phyloP scores from a whole-genome alignment of 2,113 vertebrate species.

The Lepus europaeus region DNA sequence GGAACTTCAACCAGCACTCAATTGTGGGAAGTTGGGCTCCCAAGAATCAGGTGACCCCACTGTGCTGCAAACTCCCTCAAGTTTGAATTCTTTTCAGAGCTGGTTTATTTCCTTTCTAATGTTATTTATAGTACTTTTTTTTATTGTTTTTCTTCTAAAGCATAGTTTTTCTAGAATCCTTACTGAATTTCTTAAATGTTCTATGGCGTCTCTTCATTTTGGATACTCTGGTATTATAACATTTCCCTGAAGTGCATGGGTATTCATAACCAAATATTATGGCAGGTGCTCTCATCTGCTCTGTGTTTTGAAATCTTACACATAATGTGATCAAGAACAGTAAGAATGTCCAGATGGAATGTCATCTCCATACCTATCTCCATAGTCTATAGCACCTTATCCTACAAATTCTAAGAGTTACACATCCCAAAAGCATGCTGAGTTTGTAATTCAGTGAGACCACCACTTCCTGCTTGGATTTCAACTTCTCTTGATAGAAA shows the following conservation, averaged over 20 bases:
- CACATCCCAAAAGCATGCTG: background rate
- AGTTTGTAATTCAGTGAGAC: background rate
- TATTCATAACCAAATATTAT: background rate
- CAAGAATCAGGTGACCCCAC: no score
- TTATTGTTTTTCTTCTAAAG: background rate
- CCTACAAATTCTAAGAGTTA: background rate
- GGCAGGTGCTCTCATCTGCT: background rate
- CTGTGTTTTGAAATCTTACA: background rate
- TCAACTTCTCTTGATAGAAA: background rate
- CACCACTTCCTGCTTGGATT: background rate
- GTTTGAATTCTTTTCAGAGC: background rate
- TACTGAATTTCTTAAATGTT: background rate
- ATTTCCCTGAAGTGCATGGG: background rate
- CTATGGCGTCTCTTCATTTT: background rate
- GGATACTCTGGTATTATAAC: background rate
- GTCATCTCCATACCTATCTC: background rate
- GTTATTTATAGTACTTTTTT: background rate
- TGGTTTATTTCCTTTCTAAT: background rate
- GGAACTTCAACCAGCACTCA: no score
- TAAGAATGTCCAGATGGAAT: background rate
- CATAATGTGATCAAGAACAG: background rate
- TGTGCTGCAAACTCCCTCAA: no score
- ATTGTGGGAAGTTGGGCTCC: no score
- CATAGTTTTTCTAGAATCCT: background rate
- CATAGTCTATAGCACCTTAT: background rate